Evolutionary conservation across 2,888 invertebrate genomes (phyloP), one percentile per base, ranked within the genome.

Genomic region (Sympetrum striolatum): DNA sequence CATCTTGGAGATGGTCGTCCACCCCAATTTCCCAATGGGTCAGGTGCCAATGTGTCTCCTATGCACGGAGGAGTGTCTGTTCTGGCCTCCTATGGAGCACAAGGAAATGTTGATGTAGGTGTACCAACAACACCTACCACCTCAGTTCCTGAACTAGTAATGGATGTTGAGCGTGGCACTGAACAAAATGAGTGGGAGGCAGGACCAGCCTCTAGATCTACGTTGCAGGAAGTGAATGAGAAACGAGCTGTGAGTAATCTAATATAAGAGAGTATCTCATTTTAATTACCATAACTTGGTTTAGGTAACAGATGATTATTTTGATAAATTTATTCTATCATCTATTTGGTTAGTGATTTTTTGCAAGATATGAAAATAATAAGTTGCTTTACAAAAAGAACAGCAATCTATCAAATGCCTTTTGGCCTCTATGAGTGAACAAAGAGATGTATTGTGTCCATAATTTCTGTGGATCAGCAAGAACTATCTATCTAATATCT

Each of bases 41-140:
- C 86, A 18, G 60, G 60, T 15, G n/a, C 60, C 4, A 86, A 86
- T 60, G 86, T 86, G 15, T 86, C 86, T 8, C 86, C 86, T 0
- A 86, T 86, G 86, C 86, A 86, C n/a, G 60, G 86, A 60, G 86
- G 86, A n/a, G 86, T 86, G 18, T 86, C 86, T 2, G 86, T 86
- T 22, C 60, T 86, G 0, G 60, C 86, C 2, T 86, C 86, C 31
- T 58, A 58, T 86, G 86, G 86, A 60, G 82, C 48, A 5, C 86
- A 58, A 22, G 86, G 86, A 35, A 60, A 39, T 39, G 86, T 86
- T 22, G 86, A 86, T 86, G 86, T 86, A 12, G 86, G 86, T 64
- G 86, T 86, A 8, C 86, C 86, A 4, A 86, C 86, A 18, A 64
- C 86, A n/a, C 86, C 86, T n/a, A 35, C 86, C 14, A 60, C 86